These are phyloP conservation scores for Griposia aprilina DNA, from an alignment of 2,888 invertebrate species.

Conservation along the genomic window DNA sequence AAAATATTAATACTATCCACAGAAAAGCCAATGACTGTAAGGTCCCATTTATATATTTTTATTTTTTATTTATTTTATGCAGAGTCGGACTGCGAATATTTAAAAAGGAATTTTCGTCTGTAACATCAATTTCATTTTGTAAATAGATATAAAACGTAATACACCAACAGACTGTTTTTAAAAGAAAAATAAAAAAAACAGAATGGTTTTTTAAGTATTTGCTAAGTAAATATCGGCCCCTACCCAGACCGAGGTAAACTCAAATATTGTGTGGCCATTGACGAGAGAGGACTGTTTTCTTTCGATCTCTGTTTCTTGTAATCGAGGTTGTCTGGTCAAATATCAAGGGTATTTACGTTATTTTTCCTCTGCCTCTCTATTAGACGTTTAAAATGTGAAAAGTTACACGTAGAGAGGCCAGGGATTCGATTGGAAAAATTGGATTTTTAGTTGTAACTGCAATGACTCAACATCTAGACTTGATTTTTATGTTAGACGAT, in stretches of 20 bases:
- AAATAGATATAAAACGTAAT: not conserved
- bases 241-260: slow-evolving; percentile 9
- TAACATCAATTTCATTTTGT: not conserved
- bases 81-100: too few species aligned
- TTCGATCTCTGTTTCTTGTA: slow-evolving; percentile 11
- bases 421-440: not conserved
- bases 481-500: not conserved
- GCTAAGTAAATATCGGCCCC: slow-evolving; percentile 3
- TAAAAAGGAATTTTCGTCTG: not conserved
- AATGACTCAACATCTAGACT: not conserved
- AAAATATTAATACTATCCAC: too few species aligned
- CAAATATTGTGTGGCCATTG: slow-evolving; percentile 19
- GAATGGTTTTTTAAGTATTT: slow-evolving; percentile 2
- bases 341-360: not conserved
- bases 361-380: not conserved
- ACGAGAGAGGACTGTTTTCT: not conserved
- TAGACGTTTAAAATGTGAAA: not conserved
- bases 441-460: not conserved
- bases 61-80: too few species aligned
- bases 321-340: not conserved
- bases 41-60: too few species aligned
- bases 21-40: too few species aligned
- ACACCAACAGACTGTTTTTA: not conserved
- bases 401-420: not conserved
- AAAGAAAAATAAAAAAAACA: not conserved